phyloP scores from a whole-genome alignment of 2,888 invertebrate species.

The Eupelmus urozonus region DNA sequence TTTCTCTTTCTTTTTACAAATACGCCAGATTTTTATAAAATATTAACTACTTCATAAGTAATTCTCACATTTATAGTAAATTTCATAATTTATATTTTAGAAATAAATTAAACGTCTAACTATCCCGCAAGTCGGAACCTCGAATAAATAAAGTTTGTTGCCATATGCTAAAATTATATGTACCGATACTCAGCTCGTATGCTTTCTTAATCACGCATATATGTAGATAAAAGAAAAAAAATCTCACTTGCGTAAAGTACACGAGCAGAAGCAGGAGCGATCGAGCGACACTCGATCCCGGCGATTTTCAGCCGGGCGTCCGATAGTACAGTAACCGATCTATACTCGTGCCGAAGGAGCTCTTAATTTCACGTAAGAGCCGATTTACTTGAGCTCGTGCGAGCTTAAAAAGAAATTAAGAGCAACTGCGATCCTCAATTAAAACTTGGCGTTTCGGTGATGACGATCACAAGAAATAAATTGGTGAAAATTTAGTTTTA shows the following conservation, averaged over 20 bases:
- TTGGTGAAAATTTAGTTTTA: too few species aligned
- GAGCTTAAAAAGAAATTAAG: background rate
- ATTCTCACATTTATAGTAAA: too few species aligned
- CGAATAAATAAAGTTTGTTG: too few species aligned
- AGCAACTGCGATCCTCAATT: background rate
- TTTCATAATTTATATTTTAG: too few species aligned
- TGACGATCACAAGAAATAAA: too few species aligned
- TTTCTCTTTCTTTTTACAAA: too few species aligned
- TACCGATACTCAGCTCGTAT: too few species aligned
- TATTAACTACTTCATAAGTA: too few species aligned
- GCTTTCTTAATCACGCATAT: background rate
- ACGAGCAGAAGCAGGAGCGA: constrained; percentile 22
- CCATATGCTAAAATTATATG: too few species aligned
- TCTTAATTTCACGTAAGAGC: constrained; percentile 59
- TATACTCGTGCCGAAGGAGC: constrained; percentile 39
- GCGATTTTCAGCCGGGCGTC: constrained; percentile 56
- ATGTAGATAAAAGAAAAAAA: constrained; percentile 5
- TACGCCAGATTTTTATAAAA: too few species aligned
- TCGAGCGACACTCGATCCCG: constrained; percentile 62
- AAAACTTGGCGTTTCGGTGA: background rate
- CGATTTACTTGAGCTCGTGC: constrained; percentile 30
- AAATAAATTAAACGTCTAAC: too few species aligned
- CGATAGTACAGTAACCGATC: constrained; percentile 60
- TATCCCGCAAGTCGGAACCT: too few species aligned
- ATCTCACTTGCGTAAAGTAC: constrained; percentile 26